A percentile compares a stretch with the other conserved stretches of the same genome.
phyloP scores from a whole-genome alignment of 1,140 invertebrate genomes.

The Aphis gossypii region DNA sequence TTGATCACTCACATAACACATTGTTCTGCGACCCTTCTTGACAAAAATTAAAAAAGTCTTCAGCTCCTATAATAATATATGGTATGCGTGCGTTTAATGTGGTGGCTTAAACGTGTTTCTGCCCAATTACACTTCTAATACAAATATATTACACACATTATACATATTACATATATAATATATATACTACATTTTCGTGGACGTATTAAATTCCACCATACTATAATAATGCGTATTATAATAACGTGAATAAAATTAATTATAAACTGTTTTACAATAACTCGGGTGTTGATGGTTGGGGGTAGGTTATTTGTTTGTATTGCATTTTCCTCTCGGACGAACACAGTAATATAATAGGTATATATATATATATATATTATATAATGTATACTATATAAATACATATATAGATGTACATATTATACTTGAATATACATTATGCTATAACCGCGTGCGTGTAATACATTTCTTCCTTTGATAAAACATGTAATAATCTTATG shows the following conservation, averaged over 20 bases:
- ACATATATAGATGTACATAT: not conserved
- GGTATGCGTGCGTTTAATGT: not conserved
- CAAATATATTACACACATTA: not conserved
- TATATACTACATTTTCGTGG: not conserved
- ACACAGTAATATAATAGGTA: not conserved
- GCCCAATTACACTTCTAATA: not conserved
- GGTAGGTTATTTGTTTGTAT: slow-evolving; percentile 1
- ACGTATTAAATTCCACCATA: not conserved
- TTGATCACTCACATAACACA: not conserved
- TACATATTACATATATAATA: not conserved
- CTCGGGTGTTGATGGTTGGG: not conserved
- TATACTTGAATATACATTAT: not conserved
- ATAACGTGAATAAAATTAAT: slow-evolving; percentile 15
- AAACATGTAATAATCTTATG: not conserved
- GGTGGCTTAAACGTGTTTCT: not conserved
- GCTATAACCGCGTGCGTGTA: slow-evolving; percentile 2
- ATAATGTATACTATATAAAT: not conserved
- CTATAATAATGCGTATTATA: not conserved
- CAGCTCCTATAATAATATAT: not conserved
- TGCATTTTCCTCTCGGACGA: slow-evolving; percentile 20
- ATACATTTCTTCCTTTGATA: slow-evolving; percentile 10
- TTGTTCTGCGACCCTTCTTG: not conserved
- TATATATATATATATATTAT: not conserved
- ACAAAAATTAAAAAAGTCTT: not conserved
- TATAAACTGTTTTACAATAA: slow-evolving; percentile 7